Percentiles rank a stretch among this genome's conserved stretches.
These are phyloP conservation scores for Microctenopoma steveboyesi DNA, from an alignment of 2,797 vertebrate species.

Conservation along the genomic window DNA sequence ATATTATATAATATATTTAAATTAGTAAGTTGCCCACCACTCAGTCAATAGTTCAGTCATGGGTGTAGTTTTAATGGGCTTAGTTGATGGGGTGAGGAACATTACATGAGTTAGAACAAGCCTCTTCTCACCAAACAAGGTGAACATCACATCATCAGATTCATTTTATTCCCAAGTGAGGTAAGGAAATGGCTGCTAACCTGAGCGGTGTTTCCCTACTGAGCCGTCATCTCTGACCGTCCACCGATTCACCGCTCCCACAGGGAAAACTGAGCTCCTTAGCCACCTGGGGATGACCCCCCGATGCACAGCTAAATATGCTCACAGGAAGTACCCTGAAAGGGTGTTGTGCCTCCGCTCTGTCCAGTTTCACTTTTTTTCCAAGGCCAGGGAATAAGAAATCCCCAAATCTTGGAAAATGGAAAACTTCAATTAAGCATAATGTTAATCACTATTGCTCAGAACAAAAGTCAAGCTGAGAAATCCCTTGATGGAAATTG, in stretches of 20 bases:
- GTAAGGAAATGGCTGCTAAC: constrained; percentile 60
- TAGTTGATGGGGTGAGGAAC: constrained; percentile 47
- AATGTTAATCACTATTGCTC: constrained; percentile 98
- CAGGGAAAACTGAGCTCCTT: constrained; percentile 84
- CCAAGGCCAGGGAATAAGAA: constrained; percentile 72
- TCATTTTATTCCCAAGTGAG: constrained; percentile 13
- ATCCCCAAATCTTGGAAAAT: constrained; percentile 87
- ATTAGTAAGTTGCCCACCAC: constrained; percentile 14
- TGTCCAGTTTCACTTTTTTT: constrained; percentile 77
- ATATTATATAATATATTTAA: constrained; percentile 6
- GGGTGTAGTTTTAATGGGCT: constrained; percentile 42
- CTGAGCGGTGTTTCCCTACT: constrained; percentile 56
- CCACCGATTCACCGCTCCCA: constrained; percentile 58
- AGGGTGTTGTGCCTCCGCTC: constrained; percentile 76
- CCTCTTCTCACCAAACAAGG: constrained; percentile 39
- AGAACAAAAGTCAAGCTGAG: constrained; percentile 95
- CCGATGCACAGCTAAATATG: constrained; percentile 84
- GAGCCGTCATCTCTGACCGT: constrained; percentile 65
- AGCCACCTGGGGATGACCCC: constrained; percentile 77
- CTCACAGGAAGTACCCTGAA: constrained; percentile 82
- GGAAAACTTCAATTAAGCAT: constrained; percentile 95
- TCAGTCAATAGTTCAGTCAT: constrained; percentile 45
- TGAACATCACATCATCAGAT: constrained; percentile 48
- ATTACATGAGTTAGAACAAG: constrained; percentile 34
- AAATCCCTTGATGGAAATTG: constrained; percentile 99